Percentiles rank a stretch among this genome's conserved stretches.
phyloP scores from a whole-genome alignment of 2,113 vertebrate species.

The Syngnathus typhle region DNA sequence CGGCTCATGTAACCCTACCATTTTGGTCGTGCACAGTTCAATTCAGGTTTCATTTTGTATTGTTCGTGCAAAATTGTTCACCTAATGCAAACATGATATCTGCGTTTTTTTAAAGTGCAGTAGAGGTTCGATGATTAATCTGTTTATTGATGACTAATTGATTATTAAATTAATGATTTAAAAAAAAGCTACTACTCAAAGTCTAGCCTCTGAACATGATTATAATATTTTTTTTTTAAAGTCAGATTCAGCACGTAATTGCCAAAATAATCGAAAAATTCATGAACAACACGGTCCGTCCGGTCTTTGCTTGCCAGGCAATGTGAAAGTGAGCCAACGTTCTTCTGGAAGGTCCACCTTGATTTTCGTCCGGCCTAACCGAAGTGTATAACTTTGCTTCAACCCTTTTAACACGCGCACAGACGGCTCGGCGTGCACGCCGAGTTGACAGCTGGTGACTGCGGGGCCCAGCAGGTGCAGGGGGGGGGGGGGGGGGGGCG shows the following conservation, averaged over 20 bases:
- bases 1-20: background rate
- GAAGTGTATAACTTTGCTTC: slow-evolving; percentile 48
- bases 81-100: no score
- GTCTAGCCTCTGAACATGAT: no score
- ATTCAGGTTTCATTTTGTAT: no score
- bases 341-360: slow-evolving; percentile 44
- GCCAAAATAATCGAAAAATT: no score
- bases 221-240: no score
- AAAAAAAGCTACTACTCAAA: no score
- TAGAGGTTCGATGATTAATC: no score
- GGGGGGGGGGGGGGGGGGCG: slow-evolving; percentile 43
- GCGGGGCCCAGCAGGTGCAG: slow-evolving; percentile 69
- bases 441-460: slow-evolving; percentile 73
- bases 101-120: no score
- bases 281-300: background rate
- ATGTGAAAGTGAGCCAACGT: slow-evolving; percentile 20
- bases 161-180: no score
- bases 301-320: slow-evolving; percentile 19
- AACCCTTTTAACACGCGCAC: slow-evolving; percentile 39
- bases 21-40: background rate
- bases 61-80: no score
- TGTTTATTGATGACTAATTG: no score
- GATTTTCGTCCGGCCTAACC: slow-evolving; percentile 31
- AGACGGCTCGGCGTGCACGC: slow-evolving; percentile 60
- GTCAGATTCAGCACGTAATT: no score